Evolutionary conservation across 1,140 invertebrate species (phyloP).

Genomic region (Coelopa frigida): DNA sequence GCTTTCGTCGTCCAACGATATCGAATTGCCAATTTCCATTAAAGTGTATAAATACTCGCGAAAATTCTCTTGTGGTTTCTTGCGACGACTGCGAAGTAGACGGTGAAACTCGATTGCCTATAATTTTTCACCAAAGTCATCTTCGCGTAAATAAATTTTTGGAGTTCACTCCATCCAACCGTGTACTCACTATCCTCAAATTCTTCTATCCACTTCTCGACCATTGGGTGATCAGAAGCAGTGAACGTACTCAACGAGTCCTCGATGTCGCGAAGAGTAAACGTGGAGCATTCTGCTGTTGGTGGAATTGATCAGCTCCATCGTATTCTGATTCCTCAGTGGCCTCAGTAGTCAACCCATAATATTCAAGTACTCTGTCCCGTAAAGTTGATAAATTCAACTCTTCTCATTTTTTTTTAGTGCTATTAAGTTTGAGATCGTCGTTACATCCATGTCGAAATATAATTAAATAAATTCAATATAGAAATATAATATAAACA

Average conservation of each 20-base stretch:
- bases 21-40: slow-evolving; percentile 8
- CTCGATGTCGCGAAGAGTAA: slow-evolving; percentile 1
- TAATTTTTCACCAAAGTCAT: slow-evolving; percentile 1
- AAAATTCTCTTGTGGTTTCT: not conserved
- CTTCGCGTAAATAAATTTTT: slow-evolving; percentile 8
- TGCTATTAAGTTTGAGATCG: too few relatives aligned
- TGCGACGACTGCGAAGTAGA: not conserved
- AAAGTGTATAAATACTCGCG: slow-evolving; percentile 4
- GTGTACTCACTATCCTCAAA: not conserved
- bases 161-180: slow-evolving; percentile 1
- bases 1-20: slow-evolving; percentile 3
- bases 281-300: not conserved
- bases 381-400: not conserved
- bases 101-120: slow-evolving; percentile 7
- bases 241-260: not conserved
- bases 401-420: too few relatives aligned
- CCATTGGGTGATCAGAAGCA: not conserved
- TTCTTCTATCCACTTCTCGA: too few relatives aligned
- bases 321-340: not conserved
- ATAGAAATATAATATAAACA: too few relatives aligned
- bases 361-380: not conserved
- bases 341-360: not conserved
- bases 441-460: too few relatives aligned
- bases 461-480: too few relatives aligned
- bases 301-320: too few relatives aligned